phyloP scores from a whole-genome alignment of 2,888 invertebrate genomes.

The Ophion slaviceki region DNA sequence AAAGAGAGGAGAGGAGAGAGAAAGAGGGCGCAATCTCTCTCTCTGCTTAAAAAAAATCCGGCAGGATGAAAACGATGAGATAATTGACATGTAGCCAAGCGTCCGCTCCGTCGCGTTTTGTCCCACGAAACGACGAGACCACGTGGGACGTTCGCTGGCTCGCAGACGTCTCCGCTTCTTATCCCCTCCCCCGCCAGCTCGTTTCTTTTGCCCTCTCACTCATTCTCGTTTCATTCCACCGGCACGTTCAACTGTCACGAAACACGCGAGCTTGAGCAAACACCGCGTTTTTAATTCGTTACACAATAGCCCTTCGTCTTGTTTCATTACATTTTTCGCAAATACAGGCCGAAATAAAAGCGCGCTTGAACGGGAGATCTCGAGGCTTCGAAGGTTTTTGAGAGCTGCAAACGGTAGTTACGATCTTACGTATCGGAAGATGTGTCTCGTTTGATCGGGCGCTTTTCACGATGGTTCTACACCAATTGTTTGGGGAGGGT shows the following conservation, averaged over 20 bases:
- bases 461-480: not conserved
- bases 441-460: not conserved
- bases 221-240: slow-evolving; percentile 42
- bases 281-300: slow-evolving; percentile 15
- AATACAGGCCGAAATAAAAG: not conserved
- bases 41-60: slow-evolving; percentile 43
- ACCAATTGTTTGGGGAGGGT: not conserved
- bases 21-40: slow-evolving; percentile 28
- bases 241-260: slow-evolving; percentile 29
- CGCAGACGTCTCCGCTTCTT: slow-evolving; percentile 65
- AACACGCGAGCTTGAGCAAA: slow-evolving; percentile 44
- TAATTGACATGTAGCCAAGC: slow-evolving; percentile 71
- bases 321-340: not conserved
- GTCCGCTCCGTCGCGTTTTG: slow-evolving; percentile 68
- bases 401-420: too few species aligned
- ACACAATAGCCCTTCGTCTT: not conserved
- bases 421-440: not conserved
- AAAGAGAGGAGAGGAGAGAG: not conserved
- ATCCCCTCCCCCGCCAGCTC: slow-evolving; percentile 20
- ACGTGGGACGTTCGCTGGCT: slow-evolving; percentile 67
- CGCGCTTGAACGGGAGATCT: too few species aligned
- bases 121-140: slow-evolving; percentile 62
- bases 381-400: too few species aligned
- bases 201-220: slow-evolving; percentile 33
- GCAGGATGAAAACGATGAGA: slow-evolving; percentile 75